Conservation (phyloP, 2,888 invertebrate genomes). For the Corythucha ciliata region DNA sequence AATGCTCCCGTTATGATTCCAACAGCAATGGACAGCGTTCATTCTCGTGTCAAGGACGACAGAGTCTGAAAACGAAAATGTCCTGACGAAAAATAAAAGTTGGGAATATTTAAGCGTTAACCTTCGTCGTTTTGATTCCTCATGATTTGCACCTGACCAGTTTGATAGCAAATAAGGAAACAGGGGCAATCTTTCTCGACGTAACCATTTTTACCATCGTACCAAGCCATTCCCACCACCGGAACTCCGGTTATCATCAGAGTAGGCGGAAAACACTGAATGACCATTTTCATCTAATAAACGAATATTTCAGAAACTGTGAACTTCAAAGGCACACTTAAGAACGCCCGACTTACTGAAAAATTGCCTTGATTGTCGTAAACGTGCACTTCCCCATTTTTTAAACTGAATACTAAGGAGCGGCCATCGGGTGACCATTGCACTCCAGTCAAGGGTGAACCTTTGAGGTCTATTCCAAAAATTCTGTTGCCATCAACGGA, state of each 20-base stretch:
- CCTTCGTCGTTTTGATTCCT: slow-evolving; percentile 79
- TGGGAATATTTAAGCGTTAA: slow-evolving; percentile 39
- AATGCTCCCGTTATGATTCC: slow-evolving; percentile 89
- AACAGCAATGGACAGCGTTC: slow-evolving; percentile 68
- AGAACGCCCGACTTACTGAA: slow-evolving; percentile 43
- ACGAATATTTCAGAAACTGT: slow-evolving; percentile 25
- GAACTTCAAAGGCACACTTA: slow-evolving; percentile 1
- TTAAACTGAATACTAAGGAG: slow-evolving; percentile 77
- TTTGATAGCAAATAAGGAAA: slow-evolving; percentile 78
- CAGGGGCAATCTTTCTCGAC: slow-evolving; percentile 60
- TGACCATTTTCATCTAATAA: slow-evolving; percentile 64
- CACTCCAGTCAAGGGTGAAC: slow-evolving; percentile 67
- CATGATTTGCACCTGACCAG: slow-evolving; percentile 82
- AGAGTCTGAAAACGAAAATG: slow-evolving; percentile 52
- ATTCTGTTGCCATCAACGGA: slow-evolving; percentile 96
- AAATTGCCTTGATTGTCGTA: slow-evolving; percentile 84
- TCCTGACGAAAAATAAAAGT: neutral
- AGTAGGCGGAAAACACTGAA: slow-evolving; percentile 45
- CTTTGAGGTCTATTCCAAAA: slow-evolving; percentile 96
- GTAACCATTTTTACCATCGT: slow-evolving; percentile 63
- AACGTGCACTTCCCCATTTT: slow-evolving; percentile 84
- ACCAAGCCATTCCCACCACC: slow-evolving; percentile 77
- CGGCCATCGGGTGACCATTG: slow-evolving; percentile 97
- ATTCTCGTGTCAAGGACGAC: slow-evolving; percentile 74
- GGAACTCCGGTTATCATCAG: slow-evolving; percentile 44